A percentile compares a stretch with the other conserved stretches of the same genome.
These are phyloP conservation scores for Caenorhabditis auriculariae DNA, from an alignment of 2,888 invertebrate genomes.

Conservation along the genomic window DNA sequence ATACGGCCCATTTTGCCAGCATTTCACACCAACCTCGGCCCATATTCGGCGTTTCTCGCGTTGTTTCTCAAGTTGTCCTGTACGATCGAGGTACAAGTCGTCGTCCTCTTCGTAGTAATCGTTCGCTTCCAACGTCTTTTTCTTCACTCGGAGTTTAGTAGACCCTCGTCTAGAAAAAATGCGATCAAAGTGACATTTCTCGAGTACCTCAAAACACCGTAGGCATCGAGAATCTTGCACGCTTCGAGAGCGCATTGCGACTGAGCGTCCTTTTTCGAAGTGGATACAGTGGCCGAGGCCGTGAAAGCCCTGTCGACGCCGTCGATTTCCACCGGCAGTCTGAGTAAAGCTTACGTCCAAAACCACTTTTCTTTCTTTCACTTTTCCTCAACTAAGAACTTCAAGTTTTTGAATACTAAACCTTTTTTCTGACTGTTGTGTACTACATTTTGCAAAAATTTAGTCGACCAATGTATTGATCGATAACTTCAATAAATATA, in stretches of 20 bases:
- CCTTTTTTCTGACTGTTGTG: too few species aligned
- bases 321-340: conserved; percentile 44
- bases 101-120: conserved; percentile 93
- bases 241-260: conserved; percentile 88
- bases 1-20: too few species aligned
- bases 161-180: conserved; percentile 18
- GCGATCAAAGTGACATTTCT: not conserved
- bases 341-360: conserved; percentile 11
- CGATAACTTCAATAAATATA: too few species aligned
- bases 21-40: conserved; percentile 41
- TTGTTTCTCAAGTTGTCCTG: conserved; percentile 86
- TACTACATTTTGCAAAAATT: too few species aligned
- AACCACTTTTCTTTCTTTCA: too few species aligned
- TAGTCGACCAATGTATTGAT: too few species aligned
- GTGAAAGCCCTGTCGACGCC: conserved; percentile 39
- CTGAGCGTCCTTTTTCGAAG: conserved; percentile 46
- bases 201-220: conserved; percentile 73
- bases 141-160: conserved; percentile 27
- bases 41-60: conserved; percentile 76
- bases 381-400: too few species aligned
- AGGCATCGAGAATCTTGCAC: conserved; percentile 83
- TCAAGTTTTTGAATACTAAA: too few species aligned
- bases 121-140: conserved; percentile 67
- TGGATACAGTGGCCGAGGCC: conserved; percentile 41
- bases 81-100: conserved; percentile 90